These are phyloP conservation scores for Bagarius yarrelli DNA, from an alignment of 2,113 vertebrate species.

Conservation along the genomic window DNA sequence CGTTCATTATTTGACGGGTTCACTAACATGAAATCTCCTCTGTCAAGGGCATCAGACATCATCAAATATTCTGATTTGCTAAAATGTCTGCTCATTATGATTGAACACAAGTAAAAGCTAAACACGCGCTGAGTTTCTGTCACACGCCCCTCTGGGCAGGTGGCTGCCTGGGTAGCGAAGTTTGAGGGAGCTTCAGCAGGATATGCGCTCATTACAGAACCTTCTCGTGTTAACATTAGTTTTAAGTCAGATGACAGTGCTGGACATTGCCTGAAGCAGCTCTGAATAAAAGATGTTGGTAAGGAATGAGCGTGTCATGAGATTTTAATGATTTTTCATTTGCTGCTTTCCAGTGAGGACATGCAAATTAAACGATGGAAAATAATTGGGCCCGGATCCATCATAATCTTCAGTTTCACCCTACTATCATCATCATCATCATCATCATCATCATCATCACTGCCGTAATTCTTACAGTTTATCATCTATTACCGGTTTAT, in stretches of 20 bases:
- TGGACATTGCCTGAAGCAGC: conserved; percentile 51
- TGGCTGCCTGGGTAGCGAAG: conserved; percentile 29
- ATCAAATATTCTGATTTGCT: conserved; percentile 36
- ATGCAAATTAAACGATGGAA: conserved; percentile 36
- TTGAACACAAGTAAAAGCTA: conserved; percentile 12
- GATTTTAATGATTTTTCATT: conserved; percentile 49
- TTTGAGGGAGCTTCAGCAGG: conserved; percentile 63
- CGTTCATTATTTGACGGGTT: conserved; percentile 29
- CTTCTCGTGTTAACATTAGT: conserved; percentile 65
- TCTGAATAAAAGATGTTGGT: conserved; percentile 56
- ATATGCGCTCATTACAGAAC: conserved; percentile 65
- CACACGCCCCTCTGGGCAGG: conserved; percentile 32
- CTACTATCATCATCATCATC: conserved; percentile 1
- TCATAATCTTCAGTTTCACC: conserved; percentile 36
- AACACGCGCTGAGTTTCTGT: conserved; percentile 10
- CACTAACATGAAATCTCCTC: conserved; percentile 26
- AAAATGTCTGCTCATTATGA: conserved; percentile 27
- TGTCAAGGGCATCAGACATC: conserved; percentile 35
- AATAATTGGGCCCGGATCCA: conserved; percentile 43
- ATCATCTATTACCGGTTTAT: conserved; percentile 35
- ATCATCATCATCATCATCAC: conserved; percentile 30
- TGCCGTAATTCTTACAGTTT: conserved; percentile 30
- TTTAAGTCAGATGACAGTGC: conserved; percentile 53
- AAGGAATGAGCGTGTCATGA: conserved; percentile 43
- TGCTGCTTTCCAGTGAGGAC: conserved; percentile 38